Evolutionary conservation across 2,113 vertebrate species (phyloP).

Genomic region (Thoracochromis brauschi): DNA sequence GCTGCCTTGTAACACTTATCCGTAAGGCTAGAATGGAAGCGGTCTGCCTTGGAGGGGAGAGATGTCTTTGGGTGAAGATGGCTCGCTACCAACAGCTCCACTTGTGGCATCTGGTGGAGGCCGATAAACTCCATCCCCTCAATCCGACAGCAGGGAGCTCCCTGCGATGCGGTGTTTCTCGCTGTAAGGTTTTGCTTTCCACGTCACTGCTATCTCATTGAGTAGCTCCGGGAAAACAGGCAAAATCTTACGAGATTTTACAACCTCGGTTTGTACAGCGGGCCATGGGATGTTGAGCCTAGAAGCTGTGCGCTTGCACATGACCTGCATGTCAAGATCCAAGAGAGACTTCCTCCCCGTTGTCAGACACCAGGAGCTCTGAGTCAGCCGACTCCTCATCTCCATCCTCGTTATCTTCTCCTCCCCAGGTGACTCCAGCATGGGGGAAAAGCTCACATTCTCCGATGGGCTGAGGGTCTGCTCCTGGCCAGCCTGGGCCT

Average conservation of each 20-base stretch:
- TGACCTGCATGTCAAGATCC: neutral
- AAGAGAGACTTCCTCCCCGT: neutral
- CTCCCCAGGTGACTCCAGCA: too few species aligned
- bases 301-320: neutral
- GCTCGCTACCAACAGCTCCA: neutral
- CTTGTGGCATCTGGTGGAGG: neutral
- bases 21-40: neutral
- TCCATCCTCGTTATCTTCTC: too few species aligned
- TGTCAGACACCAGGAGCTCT: neutral
- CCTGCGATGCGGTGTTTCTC: neutral
- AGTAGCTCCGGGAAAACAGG: neutral
- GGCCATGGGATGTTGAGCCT: neutral
- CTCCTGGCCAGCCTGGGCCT: neutral
- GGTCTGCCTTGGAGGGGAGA: neutral
- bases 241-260: neutral
- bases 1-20: neutral
- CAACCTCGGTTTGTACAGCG: neutral
- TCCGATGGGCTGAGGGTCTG: too few species aligned
- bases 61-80: neutral
- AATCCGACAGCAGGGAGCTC: neutral
- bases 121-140: neutral
- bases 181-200: neutral
- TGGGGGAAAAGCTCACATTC: too few species aligned
- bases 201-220: neutral
- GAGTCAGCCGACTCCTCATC: neutral